These are phyloP conservation scores for Zoroaster sp. DNA, from an alignment of 53 echinoderm and acorn worm genomes.

Conservation along the genomic window DNA sequence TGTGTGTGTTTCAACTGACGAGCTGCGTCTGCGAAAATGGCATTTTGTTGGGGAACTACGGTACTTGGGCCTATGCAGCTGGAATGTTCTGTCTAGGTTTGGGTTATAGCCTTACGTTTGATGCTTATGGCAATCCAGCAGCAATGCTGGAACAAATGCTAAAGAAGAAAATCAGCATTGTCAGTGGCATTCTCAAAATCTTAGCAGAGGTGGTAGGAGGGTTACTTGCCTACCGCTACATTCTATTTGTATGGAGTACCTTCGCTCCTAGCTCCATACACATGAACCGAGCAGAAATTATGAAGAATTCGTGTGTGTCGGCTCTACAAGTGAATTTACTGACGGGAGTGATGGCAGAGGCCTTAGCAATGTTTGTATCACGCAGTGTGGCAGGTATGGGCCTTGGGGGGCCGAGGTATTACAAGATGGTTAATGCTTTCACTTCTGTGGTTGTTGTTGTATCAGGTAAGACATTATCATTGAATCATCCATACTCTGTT, in stretches of 20 bases:
- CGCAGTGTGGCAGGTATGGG: constrained; percentile 68
- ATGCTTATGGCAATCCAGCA: constrained; percentile 81
- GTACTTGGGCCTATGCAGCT: constrained; percentile 59
- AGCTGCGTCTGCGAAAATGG: constrained; percentile 77
- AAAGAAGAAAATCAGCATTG: constrained; percentile 58
- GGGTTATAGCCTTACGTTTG: constrained; percentile 72
- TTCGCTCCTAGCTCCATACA: constrained; percentile 60
- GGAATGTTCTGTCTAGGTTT: constrained; percentile 63
- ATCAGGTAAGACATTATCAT: constrained; percentile 52
- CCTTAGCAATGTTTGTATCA: constrained; percentile 53
- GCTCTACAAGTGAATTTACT: constrained; percentile 58
- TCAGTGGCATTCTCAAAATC: constrained; percentile 65
- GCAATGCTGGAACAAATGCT: constrained; percentile 69
- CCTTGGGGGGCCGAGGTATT: constrained; percentile 41
- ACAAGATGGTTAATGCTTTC: constrained; percentile 69
- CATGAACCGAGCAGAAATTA: neutral
- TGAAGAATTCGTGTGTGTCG: constrained; percentile 56
- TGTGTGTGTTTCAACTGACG: constrained; percentile 69
- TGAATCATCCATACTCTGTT: neutral
- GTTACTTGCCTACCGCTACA: constrained; percentile 70
- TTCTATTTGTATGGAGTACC: constrained; percentile 68
- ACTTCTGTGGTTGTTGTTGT: constrained; percentile 70
- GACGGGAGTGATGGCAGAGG: constrained; percentile 63
- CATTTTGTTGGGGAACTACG: constrained; percentile 50
- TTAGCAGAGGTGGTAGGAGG: constrained; percentile 68